Evolutionary conservation across 2,797 vertebrate species (phyloP).

Genomic region (Cryptoblepharus egeriae): DNA sequence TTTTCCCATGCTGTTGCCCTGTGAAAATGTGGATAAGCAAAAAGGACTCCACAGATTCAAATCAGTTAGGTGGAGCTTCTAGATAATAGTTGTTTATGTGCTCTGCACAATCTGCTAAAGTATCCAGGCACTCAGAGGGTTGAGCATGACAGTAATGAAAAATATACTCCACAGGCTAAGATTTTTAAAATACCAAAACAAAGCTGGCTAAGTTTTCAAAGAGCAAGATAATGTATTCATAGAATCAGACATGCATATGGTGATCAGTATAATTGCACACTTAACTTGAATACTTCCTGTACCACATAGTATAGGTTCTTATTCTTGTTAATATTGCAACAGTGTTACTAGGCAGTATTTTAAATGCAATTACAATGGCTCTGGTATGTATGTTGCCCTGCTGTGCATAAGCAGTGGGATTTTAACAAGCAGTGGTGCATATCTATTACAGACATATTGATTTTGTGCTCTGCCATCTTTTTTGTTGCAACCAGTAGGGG

Average conservation of each 20-base stretch:
- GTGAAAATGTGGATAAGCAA: slow-evolving; percentile 25
- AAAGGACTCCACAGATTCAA: neutral
- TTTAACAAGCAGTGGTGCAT: neutral
- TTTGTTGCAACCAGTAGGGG: too few species aligned
- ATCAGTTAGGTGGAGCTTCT: neutral
- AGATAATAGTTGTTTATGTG: neutral
- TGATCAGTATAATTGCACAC: neutral
- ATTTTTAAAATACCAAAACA: neutral
- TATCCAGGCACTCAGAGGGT: neutral
- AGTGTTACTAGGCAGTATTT: neutral
- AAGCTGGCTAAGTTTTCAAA: too few species aligned
- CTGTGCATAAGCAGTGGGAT: neutral
- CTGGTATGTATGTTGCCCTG: neutral
- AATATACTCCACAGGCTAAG: neutral
- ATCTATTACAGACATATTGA: neutral
- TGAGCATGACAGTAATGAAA: neutral
- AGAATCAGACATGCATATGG: neutral
- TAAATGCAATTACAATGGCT: neutral
- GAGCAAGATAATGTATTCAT: neutral
- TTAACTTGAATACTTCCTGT: neutral
- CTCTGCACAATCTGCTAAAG: neutral
- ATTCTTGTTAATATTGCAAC: neutral
- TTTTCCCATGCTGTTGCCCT: neutral
- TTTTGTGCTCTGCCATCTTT: neutral
- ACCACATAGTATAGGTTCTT: neutral